Evolutionary conservation across 53 echinoderm and acorn worm genomes (phyloP).

Genomic region (Echinometra lucunter): DNA sequence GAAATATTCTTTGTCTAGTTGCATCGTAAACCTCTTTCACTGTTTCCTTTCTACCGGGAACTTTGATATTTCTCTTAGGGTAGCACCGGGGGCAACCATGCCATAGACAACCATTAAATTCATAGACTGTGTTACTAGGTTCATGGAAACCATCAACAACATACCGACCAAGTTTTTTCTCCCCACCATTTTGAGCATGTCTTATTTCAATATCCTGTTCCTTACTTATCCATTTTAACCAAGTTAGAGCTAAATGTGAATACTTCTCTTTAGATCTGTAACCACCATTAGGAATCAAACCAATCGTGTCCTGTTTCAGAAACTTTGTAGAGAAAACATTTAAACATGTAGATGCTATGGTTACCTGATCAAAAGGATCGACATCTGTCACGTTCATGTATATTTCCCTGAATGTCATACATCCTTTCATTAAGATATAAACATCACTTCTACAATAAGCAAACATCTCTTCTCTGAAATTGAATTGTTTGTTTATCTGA

Average conservation of each 20-base stretch:
- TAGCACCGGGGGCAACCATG: not conserved
- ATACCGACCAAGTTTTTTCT: not conserved
- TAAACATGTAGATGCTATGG: not conserved
- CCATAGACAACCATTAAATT: not conserved
- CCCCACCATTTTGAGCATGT: not conserved
- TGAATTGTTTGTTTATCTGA: not conserved
- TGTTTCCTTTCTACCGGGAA: too few relatives aligned
- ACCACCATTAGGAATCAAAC: not conserved
- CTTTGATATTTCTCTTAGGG: not conserved
- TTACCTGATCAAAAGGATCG: slow-evolving; percentile 1
- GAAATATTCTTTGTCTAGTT: too few relatives aligned
- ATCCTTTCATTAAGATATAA: not conserved
- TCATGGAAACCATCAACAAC: not conserved
- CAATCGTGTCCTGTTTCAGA: not conserved
- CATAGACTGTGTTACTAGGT: not conserved
- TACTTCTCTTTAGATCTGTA: not conserved
- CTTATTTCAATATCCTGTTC: not conserved
- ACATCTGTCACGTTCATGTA: not conserved
- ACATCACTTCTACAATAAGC: slow-evolving; percentile 41
- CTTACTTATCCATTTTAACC: not conserved
- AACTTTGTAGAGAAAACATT: not conserved
- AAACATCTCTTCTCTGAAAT: not conserved
- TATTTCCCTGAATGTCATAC: slow-evolving; percentile 12
- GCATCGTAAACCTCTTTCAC: too few relatives aligned
- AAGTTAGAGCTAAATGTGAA: not conserved